Percentiles rank a stretch among this genome's conserved stretches.
These are phyloP conservation scores for Gymnopithys bicolor DNA, from an alignment of 2,797 vertebrate species.

Conservation along the genomic window DNA sequence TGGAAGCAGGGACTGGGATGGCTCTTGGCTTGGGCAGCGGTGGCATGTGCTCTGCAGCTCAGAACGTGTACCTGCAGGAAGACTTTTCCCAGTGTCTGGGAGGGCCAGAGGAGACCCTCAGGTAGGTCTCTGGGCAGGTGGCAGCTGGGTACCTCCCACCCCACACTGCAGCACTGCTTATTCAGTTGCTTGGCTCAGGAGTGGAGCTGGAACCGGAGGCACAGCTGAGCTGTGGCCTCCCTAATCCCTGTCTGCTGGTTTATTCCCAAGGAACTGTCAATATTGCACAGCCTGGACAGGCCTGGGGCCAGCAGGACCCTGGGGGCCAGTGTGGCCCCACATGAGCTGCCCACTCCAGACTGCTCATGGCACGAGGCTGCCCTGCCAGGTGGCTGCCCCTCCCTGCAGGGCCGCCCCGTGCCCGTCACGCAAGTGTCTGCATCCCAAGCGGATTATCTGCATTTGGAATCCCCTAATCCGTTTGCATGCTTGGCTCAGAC, in stretches of 20 bases:
- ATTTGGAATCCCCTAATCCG: slow-evolving; percentile 60
- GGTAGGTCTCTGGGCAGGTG: neutral
- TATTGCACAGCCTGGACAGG: neutral
- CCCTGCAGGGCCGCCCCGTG: neutral
- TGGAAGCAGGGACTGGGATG: neutral
- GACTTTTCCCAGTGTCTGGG: neutral
- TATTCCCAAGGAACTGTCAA: neutral
- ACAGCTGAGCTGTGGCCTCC: accelerated
- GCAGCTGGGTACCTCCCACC: neutral
- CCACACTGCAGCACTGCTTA: neutral
- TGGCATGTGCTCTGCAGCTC: neutral
- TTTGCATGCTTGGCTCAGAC: neutral
- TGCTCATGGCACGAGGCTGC: neutral
- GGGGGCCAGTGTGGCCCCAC: accelerated
- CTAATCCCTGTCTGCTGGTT: neutral
- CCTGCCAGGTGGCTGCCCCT: neutral
- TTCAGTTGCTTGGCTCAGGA: neutral
- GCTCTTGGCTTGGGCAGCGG: neutral
- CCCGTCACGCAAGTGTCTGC: neutral
- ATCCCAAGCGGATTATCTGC: slow-evolving; percentile 48
- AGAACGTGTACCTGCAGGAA: accelerated
- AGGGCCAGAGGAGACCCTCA: neutral
- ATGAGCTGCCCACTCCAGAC: accelerated
- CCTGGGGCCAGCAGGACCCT: neutral
- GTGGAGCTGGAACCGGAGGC: neutral